These are phyloP conservation scores for Epsilonema sp. DNA, from an alignment of 2,888 invertebrate genomes.

Conservation along the genomic window DNA sequence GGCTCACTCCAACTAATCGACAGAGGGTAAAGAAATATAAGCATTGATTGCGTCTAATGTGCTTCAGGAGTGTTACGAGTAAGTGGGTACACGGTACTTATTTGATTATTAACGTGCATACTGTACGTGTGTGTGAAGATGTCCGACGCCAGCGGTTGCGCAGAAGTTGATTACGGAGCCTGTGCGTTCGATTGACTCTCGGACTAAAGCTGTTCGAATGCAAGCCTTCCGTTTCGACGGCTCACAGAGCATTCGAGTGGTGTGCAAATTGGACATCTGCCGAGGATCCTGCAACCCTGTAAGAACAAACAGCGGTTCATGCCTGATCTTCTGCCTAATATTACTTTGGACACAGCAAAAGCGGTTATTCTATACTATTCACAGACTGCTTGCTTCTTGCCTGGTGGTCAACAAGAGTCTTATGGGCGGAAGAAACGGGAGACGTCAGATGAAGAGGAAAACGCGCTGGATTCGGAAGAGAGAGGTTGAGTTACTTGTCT, in stretches of 20 bases:
- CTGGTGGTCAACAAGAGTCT: slow-evolving; percentile 9
- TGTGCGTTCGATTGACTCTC: not conserved
- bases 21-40: slow-evolving; percentile 15
- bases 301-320: not conserved
- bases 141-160: slow-evolving; percentile 27
- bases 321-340: not conserved
- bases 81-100: too few relatives aligned
- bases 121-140: too few relatives aligned
- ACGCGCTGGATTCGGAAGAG: too few relatives aligned
- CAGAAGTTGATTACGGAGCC: slow-evolving; percentile 19
- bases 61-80: too few relatives aligned
- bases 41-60: too few relatives aligned
- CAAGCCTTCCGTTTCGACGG: slow-evolving; percentile 28
- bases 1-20: slow-evolving; percentile 24
- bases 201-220: slow-evolving; percentile 14
- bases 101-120: too few relatives aligned
- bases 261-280: slow-evolving; percentile 26
- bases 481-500: too few relatives aligned
- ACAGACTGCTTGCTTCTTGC: not conserved
- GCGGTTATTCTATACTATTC: too few relatives aligned
- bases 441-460: too few relatives aligned
- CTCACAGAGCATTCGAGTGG: slow-evolving; percentile 20
- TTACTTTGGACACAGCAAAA: not conserved
- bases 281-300: slow-evolving; percentile 24
- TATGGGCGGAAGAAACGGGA: slow-evolving; percentile 26